These are phyloP conservation scores for Cataglyphis rosenhaueri DNA, from an alignment of 2,888 invertebrate genomes.

Conservation along the genomic window DNA sequence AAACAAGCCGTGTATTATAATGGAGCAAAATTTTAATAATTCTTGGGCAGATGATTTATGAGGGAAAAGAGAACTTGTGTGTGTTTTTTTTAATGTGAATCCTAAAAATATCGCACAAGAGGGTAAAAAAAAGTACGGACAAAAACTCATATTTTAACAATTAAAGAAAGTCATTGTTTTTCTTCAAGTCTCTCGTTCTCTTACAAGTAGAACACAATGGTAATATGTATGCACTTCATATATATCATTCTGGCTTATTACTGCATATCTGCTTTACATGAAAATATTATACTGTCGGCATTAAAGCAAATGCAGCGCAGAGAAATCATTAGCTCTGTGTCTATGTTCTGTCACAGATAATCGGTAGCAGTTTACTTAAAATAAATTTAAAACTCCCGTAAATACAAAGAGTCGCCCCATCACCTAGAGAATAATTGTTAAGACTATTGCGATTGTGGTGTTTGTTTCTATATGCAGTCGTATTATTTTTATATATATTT, in stretches of 20 bases:
- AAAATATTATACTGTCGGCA: slow-evolving; percentile 32
- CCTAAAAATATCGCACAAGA: slow-evolving; percentile 6
- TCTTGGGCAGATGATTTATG: background rate
- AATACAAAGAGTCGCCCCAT: slow-evolving; percentile 76
- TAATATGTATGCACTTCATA: slow-evolving; percentile 47
- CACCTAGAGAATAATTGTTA: slow-evolving; percentile 76
- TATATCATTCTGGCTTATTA: slow-evolving; percentile 7
- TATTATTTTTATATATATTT: slow-evolving; percentile 40
- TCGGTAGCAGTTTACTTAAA: slow-evolving; percentile 34
- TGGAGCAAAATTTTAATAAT: background rate
- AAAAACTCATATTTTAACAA: slow-evolving; percentile 57
- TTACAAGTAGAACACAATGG: slow-evolving; percentile 68
- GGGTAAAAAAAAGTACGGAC: slow-evolving; percentile 43
- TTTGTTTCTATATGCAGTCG: slow-evolving; percentile 55
- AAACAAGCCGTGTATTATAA: background rate
- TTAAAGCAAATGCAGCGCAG: slow-evolving; percentile 12
- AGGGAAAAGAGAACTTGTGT: background rate
- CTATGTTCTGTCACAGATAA: slow-evolving; percentile 34
- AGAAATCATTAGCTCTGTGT: slow-evolving; percentile 26
- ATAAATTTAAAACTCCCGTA: slow-evolving; percentile 62
- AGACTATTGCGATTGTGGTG: slow-evolving; percentile 56
- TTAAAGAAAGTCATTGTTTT: slow-evolving; percentile 65
- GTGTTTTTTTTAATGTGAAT: background rate
- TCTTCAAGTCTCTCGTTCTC: slow-evolving; percentile 68
- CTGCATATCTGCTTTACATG: slow-evolving; percentile 12